Evolutionary conservation across 2,888 invertebrate species (phyloP).

Genomic region (Coleophora flavipennella): DNA sequence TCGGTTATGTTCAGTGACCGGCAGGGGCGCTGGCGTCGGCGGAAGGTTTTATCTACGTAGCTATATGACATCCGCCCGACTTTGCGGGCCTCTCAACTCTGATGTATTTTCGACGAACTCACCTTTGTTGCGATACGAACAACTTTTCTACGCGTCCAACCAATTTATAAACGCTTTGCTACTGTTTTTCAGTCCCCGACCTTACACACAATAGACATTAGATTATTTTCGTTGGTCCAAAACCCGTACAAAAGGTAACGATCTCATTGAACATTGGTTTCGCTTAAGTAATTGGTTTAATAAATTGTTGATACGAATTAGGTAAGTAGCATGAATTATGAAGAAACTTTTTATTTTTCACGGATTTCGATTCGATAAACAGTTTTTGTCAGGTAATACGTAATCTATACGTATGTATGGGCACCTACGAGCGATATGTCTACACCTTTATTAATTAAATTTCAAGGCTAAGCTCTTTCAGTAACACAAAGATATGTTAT

Average conservation of each 20-base stretch:
- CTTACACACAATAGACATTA: too few species aligned
- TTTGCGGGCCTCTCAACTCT: constrained; percentile 51
- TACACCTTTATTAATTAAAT: constrained; percentile 3
- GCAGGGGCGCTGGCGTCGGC: constrained; percentile 62
- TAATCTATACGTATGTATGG: background rate
- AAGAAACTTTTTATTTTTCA: background rate
- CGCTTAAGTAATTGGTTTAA: too few species aligned
- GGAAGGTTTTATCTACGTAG: constrained; percentile 73
- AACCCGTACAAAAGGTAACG: too few species aligned
- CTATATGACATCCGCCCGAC: constrained; percentile 68
- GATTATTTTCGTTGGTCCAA: too few species aligned
- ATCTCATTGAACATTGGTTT: too few species aligned
- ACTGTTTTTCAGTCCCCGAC: constrained; percentile 14
- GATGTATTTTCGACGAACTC: constrained; percentile 59
- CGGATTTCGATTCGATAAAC: background rate
- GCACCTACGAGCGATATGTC: background rate
- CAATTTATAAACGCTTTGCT: constrained; percentile 36
- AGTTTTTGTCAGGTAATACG: constrained; percentile 4
- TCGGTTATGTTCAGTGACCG: constrained; percentile 47
- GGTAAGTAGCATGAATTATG: too few species aligned
- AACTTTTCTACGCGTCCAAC: constrained; percentile 55
- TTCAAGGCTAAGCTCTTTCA: constrained; percentile 14
- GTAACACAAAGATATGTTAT: constrained; percentile 3
- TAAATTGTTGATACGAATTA: too few species aligned
- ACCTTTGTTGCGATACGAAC: constrained; percentile 47